Base-by-base conservation (phyloP, 2,797 vertebrate species). In the Falco berigora region DNA sequence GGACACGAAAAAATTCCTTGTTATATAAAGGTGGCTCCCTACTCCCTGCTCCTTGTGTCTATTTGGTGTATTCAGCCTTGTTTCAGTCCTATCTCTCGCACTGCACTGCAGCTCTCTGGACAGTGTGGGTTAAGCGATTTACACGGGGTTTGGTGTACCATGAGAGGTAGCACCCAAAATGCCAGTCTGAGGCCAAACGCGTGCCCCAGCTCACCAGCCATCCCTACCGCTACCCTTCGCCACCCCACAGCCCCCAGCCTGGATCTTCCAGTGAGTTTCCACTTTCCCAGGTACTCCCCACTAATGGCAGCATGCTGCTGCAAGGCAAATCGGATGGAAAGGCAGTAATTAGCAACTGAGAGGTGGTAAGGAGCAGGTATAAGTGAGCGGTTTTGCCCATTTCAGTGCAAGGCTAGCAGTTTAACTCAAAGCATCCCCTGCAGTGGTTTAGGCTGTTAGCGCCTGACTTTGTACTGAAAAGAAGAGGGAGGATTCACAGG, bases 371-470 rank as follows among this genome's bases (percentile, higher is more conserved):
- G 71, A 95, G 17, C 49, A 74, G 52, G 67, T 71, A 76, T 6
- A 84, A 87, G 86, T 16, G 47, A 92, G 47, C 62, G 73, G 50
- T 96, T 95, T 86, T 86, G 38, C 62, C 88, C 30, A n/a, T 73
- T 96, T 95, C 96, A 92, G 46, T 81, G 74, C 53, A 78, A 92
- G 74, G 71, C 47, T 81, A 56, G 66, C 47, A 94, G 66, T 94
- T 95, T 95, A 94, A 97, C 79, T 96, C 89, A 97, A 95, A 97
- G 95, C 34, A 3, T 91, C 61, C 36, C 92, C 94, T 91, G 91
- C 96, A 92, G 95, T 64, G 96, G 91, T 94, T 92, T 88, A 83
- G 75, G 78, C 62, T 92, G 91, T 92, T 95, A 95, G 88, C 89
- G 64, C 30, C 82, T 23, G 68, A 63, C 89, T 92, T 91, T 93